Conservation (phyloP, 2,797 vertebrate genomes). For the Odontamblyopus lacepedii region DNA sequence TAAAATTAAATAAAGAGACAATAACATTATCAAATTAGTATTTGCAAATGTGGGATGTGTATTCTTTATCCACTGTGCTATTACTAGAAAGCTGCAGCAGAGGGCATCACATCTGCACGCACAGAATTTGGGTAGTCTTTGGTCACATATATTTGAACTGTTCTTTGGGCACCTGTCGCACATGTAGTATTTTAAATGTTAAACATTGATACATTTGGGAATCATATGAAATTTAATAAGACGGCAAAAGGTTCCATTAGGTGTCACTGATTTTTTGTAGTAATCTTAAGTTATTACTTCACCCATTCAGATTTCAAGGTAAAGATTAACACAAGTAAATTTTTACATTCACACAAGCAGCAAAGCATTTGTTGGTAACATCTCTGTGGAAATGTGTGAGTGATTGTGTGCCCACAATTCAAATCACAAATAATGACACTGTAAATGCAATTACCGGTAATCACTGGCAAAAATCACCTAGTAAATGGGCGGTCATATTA, state of each 20-base stretch:
- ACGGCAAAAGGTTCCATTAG: slow-evolving; percentile 36
- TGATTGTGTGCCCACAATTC: neutral
- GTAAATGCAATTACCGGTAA: neutral
- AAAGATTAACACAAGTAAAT: slow-evolving; percentile 30
- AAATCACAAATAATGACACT: neutral
- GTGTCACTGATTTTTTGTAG: neutral
- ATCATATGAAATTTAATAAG: slow-evolving; percentile 58
- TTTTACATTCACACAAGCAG: slow-evolving; percentile 35
- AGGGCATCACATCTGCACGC: slow-evolving; percentile 56
- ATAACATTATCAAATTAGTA: no score
- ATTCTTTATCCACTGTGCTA: slow-evolving; percentile 14
- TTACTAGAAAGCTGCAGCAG: slow-evolving; percentile 51
- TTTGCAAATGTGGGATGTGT: neutral
- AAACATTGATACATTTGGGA: slow-evolving; percentile 41
- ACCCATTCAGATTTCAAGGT: slow-evolving; percentile 8
- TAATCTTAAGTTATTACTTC: slow-evolving; percentile 34
- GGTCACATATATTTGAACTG: neutral
- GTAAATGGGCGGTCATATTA: neutral
- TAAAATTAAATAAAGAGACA: no score
- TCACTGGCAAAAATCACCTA: neutral
- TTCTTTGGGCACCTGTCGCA: slow-evolving; percentile 26
- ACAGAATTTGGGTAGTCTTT: slow-evolving; percentile 7
- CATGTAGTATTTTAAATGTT: slow-evolving; percentile 53
- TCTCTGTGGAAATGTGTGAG: neutral
- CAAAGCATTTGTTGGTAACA: slow-evolving; percentile 1